phyloP scores from a whole-genome alignment of 2,888 invertebrate genomes.

The Diaprepes abbreviatus region DNA sequence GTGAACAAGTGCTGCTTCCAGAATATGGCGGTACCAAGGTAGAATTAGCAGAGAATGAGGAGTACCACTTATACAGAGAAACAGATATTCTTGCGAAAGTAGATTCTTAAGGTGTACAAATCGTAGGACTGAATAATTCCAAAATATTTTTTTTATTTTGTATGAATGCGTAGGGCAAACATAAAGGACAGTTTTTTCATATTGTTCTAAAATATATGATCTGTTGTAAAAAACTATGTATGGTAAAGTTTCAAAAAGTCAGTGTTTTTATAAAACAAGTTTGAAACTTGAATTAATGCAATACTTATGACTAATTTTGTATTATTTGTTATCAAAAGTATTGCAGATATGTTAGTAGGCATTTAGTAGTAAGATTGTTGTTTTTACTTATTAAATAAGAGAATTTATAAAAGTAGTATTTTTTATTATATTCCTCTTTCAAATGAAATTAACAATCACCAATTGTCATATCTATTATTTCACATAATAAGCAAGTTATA shows the following conservation, averaged over 20 bases:
- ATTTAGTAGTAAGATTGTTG: constrained; percentile 45
- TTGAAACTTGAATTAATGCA: constrained; percentile 43
- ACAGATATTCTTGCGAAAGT: constrained; percentile 96
- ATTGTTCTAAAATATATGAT: constrained; percentile 47
- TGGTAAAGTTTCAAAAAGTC: constrained; percentile 36
- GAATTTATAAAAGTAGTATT: constrained; percentile 50
- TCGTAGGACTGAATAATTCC: constrained; percentile 41
- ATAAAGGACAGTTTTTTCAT: constrained; percentile 44
- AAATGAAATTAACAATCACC: too few relatives aligned
- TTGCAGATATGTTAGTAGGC: constrained; percentile 38
- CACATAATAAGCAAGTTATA: too few relatives aligned
- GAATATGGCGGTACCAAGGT: constrained; percentile 99
- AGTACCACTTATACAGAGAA: constrained; percentile 95
- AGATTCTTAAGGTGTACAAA: constrained; percentile 66
- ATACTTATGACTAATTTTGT: constrained; percentile 48
- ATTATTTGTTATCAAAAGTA: constrained; percentile 51
- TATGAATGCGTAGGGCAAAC: constrained; percentile 52
- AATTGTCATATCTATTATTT: too few relatives aligned
- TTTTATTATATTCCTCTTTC: too few relatives aligned
- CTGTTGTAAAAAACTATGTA: constrained; percentile 37
- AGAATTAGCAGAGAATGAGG: constrained; percentile 88
- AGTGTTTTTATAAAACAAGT: constrained; percentile 51
- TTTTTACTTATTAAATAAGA: constrained; percentile 52
- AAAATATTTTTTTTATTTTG: constrained; percentile 49
- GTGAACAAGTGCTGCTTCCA: constrained; percentile 95